Conservation (phyloP, 1,140 invertebrate species). For the Cyphomyrmex costatus region DNA sequence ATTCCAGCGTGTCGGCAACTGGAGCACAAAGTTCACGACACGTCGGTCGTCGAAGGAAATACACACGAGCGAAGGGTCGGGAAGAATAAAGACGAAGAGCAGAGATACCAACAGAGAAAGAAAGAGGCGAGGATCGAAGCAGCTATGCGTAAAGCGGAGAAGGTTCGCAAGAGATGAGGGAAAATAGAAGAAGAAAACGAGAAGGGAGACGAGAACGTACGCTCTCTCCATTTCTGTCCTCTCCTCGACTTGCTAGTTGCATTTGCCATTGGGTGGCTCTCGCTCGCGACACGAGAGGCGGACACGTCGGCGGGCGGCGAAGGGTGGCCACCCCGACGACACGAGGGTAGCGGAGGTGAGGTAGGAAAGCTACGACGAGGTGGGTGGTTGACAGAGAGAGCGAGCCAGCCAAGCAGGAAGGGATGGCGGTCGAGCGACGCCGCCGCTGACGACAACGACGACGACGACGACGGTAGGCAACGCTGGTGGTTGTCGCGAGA, state of each 20-base stretch:
- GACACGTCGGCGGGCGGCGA: constrained; percentile 9
- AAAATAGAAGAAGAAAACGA: constrained; percentile 21
- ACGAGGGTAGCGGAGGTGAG: constrained; percentile 15
- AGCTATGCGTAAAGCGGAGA: constrained; percentile 41
- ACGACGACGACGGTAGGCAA: constrained; percentile 52
- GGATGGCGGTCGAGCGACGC: constrained; percentile 45
- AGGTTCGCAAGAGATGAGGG: constrained; percentile 19
- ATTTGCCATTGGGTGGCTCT: constrained; percentile 68
- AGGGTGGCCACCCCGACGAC: constrained; percentile 32
- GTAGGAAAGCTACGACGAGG: constrained; percentile 42
- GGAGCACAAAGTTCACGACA: constrained; percentile 62
- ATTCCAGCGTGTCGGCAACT: constrained; percentile 63
- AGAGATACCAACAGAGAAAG: background rate
- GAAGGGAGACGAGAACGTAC: constrained; percentile 30
- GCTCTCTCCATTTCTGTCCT: constrained; percentile 40
- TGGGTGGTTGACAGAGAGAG: constrained; percentile 63
- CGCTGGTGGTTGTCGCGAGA: constrained; percentile 62
- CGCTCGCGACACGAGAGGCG: constrained; percentile 64
- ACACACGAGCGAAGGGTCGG: background rate
- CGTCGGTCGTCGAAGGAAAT: constrained; percentile 9
- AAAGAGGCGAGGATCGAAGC: constrained; percentile 19
- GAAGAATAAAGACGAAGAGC: constrained; percentile 34
- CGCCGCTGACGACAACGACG: constrained; percentile 6
- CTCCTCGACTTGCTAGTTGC: constrained; percentile 63
- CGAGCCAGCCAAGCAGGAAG: constrained; percentile 21